These are phyloP conservation scores for Patella depressa DNA, from an alignment of 2,888 invertebrate species.

Conservation along the genomic window DNA sequence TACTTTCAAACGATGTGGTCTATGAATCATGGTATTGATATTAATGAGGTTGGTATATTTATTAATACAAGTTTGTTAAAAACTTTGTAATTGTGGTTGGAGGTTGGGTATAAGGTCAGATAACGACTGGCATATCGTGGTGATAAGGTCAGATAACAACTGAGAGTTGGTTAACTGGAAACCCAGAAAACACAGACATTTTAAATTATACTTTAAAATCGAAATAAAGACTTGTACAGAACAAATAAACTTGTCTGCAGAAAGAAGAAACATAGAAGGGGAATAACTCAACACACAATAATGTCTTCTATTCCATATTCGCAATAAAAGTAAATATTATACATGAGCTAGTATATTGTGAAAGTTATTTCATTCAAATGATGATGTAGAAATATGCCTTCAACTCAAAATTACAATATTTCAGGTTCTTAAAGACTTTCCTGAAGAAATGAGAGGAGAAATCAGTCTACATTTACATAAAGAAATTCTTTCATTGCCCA, in stretches of 20 bases:
- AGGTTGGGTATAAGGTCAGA: too few species aligned
- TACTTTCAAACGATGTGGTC: constrained; percentile 99
- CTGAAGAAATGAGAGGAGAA: constrained; percentile 94
- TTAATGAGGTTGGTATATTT: constrained; percentile 84
- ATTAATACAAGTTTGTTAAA: not conserved
- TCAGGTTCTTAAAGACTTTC: constrained; percentile 83
- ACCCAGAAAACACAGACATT: too few species aligned
- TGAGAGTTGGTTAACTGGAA: too few species aligned
- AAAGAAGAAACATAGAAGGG: not conserved
- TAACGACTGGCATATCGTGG: too few species aligned
- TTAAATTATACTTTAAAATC: too few species aligned
- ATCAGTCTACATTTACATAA: constrained; percentile 95
- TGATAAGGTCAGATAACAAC: too few species aligned
- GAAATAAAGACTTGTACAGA: too few species aligned
- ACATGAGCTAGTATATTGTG: not conserved
- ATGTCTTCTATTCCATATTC: not conserved
- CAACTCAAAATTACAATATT: constrained; percentile 13
- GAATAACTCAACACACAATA: not conserved
- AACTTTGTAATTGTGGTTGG: too few species aligned
- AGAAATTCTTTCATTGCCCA: constrained; percentile 92
- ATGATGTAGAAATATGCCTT: not conserved
- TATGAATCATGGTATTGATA: constrained; percentile 95
- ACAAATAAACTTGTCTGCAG: not conserved
- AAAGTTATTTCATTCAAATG: not conserved
- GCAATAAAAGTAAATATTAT: not conserved